phyloP scores from a whole-genome alignment of 2,888 invertebrate species.

The Yponomeuta plumbellus region DNA sequence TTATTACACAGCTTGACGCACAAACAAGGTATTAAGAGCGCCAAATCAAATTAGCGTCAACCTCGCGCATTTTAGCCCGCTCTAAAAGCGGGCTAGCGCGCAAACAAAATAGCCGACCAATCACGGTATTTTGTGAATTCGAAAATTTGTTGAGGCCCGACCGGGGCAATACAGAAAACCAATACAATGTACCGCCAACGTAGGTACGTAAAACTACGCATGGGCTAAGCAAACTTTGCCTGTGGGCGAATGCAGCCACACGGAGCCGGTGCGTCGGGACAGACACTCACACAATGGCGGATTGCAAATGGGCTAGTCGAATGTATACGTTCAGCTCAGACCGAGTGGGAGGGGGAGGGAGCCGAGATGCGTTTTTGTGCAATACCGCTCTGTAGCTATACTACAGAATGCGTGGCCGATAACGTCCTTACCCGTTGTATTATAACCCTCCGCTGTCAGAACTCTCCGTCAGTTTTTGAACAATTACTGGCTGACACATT shows the following conservation, averaged over 20 bases:
- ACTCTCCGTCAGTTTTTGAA: slow-evolving; percentile 23
- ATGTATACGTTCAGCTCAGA: slow-evolving; percentile 69
- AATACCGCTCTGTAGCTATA: slow-evolving; percentile 48
- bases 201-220: slow-evolving; percentile 63
- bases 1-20: background rate
- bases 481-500: slow-evolving; percentile 26
- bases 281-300: slow-evolving; percentile 69
- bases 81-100: slow-evolving; percentile 21
- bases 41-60: slow-evolving; percentile 62
- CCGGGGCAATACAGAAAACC: slow-evolving; percentile 66
- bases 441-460: slow-evolving; percentile 21
- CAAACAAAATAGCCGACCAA: slow-evolving; percentile 72
- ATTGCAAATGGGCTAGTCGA: slow-evolving; percentile 75
- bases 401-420: slow-evolving; percentile 66
- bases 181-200: slow-evolving; percentile 52
- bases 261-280: slow-evolving; percentile 34
- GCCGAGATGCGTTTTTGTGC: slow-evolving; percentile 75
- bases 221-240: slow-evolving; percentile 61
- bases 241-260: slow-evolving; percentile 44
- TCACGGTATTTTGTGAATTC: slow-evolving; percentile 73
- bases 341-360: slow-evolving; percentile 47
- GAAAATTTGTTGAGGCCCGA: slow-evolving; percentile 71
- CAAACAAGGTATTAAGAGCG: slow-evolving; percentile 55
- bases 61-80: slow-evolving; percentile 48
- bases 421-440: slow-evolving; percentile 31